Evolutionary conservation across 2,888 invertebrate species (phyloP).

Genomic region (Drosophila paramelanica): DNA sequence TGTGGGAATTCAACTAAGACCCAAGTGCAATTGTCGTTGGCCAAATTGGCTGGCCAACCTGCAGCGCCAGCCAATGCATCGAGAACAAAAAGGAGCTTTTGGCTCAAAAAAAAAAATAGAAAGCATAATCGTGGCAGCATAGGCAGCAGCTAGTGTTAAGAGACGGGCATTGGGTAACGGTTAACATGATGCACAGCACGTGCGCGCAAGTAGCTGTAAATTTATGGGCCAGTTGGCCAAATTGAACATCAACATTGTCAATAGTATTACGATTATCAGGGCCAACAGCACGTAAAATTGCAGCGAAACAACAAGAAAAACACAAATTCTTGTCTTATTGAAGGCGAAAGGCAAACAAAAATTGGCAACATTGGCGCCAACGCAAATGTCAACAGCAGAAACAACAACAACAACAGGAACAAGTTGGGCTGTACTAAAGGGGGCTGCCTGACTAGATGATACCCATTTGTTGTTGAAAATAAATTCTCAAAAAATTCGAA

Average conservation of each 20-base stretch:
- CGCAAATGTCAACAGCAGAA: constrained; percentile 52
- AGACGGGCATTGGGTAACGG: constrained; percentile 1
- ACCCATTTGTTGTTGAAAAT: not conserved
- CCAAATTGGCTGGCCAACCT: constrained; percentile 35
- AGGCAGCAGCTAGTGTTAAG: constrained; percentile 3
- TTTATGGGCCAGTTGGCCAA: constrained; percentile 58
- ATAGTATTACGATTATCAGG: constrained; percentile 66
- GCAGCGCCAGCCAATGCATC: constrained; percentile 12
- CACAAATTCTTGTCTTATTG: constrained; percentile 58
- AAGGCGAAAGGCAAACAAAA: constrained; percentile 54
- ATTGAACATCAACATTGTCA: constrained; percentile 62
- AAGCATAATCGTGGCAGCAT: not conserved
- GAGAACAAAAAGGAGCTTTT: constrained; percentile 21
- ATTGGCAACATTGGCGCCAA: constrained; percentile 67
- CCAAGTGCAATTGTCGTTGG: constrained; percentile 50
- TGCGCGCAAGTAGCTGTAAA: constrained; percentile 44
- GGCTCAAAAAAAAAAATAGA: not conserved
- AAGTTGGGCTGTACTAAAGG: not conserved
- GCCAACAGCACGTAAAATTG: constrained; percentile 77
- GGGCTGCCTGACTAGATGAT: not conserved
- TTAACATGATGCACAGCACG: constrained; percentile 34
- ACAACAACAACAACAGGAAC: constrained; percentile 15
- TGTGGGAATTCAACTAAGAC: constrained; percentile 15
- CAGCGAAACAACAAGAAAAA: constrained; percentile 40
- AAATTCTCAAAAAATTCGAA: too few species aligned